phyloP scores from a whole-genome alignment of 2,797 vertebrate genomes.

The Luscinia megarhynchos region DNA sequence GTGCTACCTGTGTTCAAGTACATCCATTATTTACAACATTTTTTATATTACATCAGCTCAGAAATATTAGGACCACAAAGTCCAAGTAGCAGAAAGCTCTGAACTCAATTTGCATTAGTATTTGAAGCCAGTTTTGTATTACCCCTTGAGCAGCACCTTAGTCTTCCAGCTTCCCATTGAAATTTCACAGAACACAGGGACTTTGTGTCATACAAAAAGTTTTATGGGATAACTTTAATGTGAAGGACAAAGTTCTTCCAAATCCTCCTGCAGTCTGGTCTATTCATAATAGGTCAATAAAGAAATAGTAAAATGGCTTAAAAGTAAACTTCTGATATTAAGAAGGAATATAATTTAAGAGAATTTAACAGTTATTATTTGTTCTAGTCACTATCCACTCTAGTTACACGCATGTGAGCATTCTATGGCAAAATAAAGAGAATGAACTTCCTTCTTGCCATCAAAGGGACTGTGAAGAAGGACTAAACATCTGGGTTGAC shows the following conservation, averaged over 20 bases:
- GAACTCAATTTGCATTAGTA: background rate
- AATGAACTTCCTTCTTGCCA: background rate
- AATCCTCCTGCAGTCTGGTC: background rate
- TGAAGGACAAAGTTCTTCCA: background rate
- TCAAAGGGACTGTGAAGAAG: background rate
- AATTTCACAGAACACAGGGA: background rate
- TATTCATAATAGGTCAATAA: background rate
- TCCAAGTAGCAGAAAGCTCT: background rate
- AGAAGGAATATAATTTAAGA: background rate
- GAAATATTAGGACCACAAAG: background rate
- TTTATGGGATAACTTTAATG: background rate
- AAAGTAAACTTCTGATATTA: background rate
- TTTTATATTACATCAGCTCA: background rate
- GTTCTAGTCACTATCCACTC: background rate
- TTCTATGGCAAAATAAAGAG: background rate
- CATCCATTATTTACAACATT: background rate
- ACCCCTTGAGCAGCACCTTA: accelerated
- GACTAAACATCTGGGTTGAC: background rate
- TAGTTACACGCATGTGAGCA: background rate
- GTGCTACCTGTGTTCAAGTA: background rate
- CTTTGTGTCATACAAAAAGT: background rate
- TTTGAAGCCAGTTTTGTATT: background rate
- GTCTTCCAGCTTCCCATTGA: background rate
- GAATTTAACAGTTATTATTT: background rate
- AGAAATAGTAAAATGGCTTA: background rate